Percentiles rank a stretch among this genome's conserved stretches.
phyloP scores from a whole-genome alignment of 2,888 invertebrate genomes.

The Ecliptopera silaceata region DNA sequence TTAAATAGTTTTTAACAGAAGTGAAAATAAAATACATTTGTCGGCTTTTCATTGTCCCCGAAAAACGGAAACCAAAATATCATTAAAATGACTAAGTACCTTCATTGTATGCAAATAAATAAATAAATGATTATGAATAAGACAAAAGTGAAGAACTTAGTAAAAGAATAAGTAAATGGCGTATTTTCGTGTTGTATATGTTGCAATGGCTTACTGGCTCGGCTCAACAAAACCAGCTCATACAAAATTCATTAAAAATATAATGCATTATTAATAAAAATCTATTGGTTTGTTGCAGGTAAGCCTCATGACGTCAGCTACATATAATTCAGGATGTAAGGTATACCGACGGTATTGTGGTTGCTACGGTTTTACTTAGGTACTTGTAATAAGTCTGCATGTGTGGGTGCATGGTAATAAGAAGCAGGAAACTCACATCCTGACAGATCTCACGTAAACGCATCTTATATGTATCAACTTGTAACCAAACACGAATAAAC shows the following conservation, averaged over 20 bases:
- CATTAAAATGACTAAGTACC: no score
- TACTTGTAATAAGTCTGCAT: not conserved
- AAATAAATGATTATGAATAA: no score
- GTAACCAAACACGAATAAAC: no score
- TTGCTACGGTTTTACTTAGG: not conserved
- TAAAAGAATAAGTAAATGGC: no score
- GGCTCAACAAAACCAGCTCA: not conserved
- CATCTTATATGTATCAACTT: not conserved
- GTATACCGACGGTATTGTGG: slow-evolving; percentile 8
- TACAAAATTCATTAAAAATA: not conserved
- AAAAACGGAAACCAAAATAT: no score
- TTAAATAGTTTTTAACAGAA: not conserved
- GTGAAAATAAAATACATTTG: no score
- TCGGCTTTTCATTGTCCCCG: no score
- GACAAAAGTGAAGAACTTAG: no score
- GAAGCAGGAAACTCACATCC: slow-evolving; percentile 10
- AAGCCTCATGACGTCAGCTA: slow-evolving; percentile 36
- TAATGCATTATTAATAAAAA: slow-evolving; percentile 13
- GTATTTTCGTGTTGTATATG: no score
- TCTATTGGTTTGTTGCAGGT: slow-evolving; percentile 57
- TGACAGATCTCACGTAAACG: not conserved
- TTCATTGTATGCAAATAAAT: no score
- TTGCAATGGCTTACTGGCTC: no score
- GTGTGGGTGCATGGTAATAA: not conserved
- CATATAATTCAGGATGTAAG: slow-evolving; percentile 8